These are phyloP conservation scores for Bettongia penicillata DNA, from an alignment of 2,113 vertebrate genomes.

Conservation along the genomic window DNA sequence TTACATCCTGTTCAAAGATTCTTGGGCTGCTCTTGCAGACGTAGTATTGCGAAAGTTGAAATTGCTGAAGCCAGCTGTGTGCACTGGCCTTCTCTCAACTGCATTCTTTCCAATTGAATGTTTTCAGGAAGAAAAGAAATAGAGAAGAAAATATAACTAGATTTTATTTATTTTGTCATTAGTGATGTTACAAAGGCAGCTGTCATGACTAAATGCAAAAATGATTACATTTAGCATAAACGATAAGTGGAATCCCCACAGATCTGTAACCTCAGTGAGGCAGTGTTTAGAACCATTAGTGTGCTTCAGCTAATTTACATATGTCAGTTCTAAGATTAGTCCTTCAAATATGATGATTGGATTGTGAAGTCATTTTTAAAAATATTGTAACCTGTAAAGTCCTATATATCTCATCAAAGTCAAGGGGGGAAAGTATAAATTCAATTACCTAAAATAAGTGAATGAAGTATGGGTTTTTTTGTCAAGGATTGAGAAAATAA, in stretches of 20 bases:
- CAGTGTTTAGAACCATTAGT: background rate
- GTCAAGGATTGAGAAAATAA: slow-evolving; percentile 28
- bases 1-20: slow-evolving; percentile 84
- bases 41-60: slow-evolving; percentile 70
- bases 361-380: slow-evolving; percentile 3
- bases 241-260: background rate
- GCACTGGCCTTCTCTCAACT: slow-evolving; percentile 36
- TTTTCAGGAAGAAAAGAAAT: slow-evolving; percentile 46
- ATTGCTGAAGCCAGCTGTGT: slow-evolving; percentile 72
- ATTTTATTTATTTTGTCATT: background rate
- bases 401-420: background rate
- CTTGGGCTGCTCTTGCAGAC: slow-evolving; percentile 76
- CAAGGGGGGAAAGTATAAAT: background rate
- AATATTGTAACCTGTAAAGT: background rate
- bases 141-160: background rate
- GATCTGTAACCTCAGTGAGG: background rate
- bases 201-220: slow-evolving; percentile 1
- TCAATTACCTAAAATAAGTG: too few species aligned
- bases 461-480: background rate
- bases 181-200: background rate
- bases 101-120: slow-evolving; percentile 12
- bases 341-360: background rate
- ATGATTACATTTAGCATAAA: background rate
- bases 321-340: background rate
- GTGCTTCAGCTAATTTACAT: background rate